Conservation (phyloP, 2,888 invertebrate species). For the Leucozona laternaria region DNA sequence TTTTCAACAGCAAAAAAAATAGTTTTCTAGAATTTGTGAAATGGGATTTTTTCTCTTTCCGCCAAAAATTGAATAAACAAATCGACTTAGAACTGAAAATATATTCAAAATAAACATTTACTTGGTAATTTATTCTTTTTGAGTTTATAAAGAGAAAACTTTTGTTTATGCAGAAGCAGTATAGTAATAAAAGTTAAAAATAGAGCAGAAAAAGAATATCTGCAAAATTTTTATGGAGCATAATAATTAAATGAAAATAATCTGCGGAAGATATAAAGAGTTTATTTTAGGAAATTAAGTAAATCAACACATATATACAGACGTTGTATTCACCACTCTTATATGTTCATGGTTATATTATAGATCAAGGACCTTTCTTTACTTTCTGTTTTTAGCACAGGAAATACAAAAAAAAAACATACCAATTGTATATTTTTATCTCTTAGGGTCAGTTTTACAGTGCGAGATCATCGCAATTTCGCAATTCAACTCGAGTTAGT, state of each 20-base stretch:
- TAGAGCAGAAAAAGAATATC: conserved; percentile 28
- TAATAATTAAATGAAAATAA: conserved; percentile 15
- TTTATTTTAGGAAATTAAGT: conserved; percentile 15
- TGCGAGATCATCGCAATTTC: too few relatives aligned
- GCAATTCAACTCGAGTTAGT: too few relatives aligned
- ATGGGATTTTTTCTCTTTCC: conserved; percentile 24
- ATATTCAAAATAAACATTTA: conserved; percentile 65
- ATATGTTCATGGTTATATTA: not conserved
- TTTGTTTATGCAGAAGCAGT: conserved; percentile 51
- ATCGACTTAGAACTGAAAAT: conserved; percentile 44
- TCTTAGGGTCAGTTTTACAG: too few relatives aligned
- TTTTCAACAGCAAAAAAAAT: conserved; percentile 35
- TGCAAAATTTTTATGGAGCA: conserved; percentile 13
- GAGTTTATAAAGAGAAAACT: conserved; percentile 58
- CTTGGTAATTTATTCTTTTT: conserved; percentile 51
- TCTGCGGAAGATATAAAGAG: not conserved
- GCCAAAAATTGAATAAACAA: conserved; percentile 48
- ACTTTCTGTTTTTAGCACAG: too few relatives aligned
- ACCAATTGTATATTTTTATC: too few relatives aligned
- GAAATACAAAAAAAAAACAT: too few relatives aligned
- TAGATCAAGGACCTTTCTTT: not conserved
- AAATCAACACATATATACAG: not conserved
- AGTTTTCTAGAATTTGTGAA: conserved; percentile 47
- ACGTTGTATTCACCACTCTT: not conserved
- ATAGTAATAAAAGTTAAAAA: conserved; percentile 21